A percentile compares a stretch with the other conserved stretches of the same genome.
phyloP scores from a whole-genome alignment of 2,113 vertebrate species.

The Mystacornis crossleyi region DNA sequence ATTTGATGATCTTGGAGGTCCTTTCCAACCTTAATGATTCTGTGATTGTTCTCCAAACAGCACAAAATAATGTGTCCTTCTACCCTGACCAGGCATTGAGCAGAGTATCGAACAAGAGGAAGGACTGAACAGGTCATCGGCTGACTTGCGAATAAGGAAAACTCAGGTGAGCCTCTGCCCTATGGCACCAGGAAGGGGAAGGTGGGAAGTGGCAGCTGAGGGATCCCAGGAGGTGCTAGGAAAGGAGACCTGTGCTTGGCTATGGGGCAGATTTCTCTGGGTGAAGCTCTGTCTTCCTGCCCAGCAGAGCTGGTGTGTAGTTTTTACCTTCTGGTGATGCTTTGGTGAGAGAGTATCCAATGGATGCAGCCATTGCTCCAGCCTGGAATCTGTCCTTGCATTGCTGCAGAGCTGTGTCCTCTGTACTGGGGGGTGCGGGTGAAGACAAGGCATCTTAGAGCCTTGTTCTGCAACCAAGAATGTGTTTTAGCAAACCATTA shows the following conservation, averaged over 20 bases:
- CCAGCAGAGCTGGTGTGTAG: neutral
- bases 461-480: neutral
- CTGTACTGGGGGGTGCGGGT: neutral
- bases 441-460: neutral
- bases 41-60: neutral
- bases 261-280: neutral
- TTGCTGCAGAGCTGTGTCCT: neutral
- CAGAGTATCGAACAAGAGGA: constrained; percentile 96
- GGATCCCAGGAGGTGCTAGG: neutral
- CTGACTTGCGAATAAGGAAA: constrained; percentile 95
- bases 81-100: constrained; percentile 83
- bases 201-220: accelerated
- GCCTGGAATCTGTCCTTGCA: neutral
- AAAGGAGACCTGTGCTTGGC: neutral
- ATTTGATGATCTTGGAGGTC: neutral
- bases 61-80: neutral
- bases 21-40: neutral
- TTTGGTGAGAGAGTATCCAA: neutral
- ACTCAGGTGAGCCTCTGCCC: constrained; percentile 84
- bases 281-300: neutral
- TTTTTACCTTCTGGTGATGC: neutral
- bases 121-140: constrained; percentile 89
- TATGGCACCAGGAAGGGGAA: neutral
- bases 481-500: neutral
- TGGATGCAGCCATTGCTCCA: neutral